These are phyloP conservation scores for Desoria tigrina DNA, from an alignment of 2,888 invertebrate species.

Conservation along the genomic window DNA sequence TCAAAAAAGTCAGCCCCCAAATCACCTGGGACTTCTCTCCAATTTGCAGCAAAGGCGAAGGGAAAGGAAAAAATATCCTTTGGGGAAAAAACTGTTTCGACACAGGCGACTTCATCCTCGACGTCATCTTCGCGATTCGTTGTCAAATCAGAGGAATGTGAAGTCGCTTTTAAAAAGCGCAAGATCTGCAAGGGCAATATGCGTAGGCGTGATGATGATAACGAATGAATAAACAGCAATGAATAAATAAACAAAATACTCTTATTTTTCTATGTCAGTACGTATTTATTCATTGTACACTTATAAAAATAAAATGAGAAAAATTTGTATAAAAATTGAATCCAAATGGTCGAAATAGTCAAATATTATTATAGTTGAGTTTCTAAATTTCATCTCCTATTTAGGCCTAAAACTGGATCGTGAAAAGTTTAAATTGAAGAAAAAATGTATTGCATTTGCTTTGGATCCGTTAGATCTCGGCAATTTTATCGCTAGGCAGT, in stretches of 20 bases:
- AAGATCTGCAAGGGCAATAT: conserved; percentile 68
- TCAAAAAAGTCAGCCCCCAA: conserved; percentile 21
- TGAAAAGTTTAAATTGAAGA: too few relatives aligned
- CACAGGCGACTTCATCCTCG: conserved; percentile 20
- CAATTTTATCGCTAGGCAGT: too few relatives aligned
- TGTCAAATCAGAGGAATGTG: conserved; percentile 58
- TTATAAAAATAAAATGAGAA: not conserved
- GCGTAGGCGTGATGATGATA: conserved; percentile 66
- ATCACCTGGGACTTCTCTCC: conserved; percentile 13
- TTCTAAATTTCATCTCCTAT: too few relatives aligned
- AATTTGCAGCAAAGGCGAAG: conserved; percentile 26
- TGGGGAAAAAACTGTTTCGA: conserved; percentile 38
- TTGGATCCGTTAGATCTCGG: too few relatives aligned
- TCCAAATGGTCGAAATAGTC: too few relatives aligned
- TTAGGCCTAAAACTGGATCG: too few relatives aligned
- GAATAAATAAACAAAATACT: not conserved
- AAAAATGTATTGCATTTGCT: too few relatives aligned
- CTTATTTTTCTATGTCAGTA: too few relatives aligned
- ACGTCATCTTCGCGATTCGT: conserved; percentile 56
- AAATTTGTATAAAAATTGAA: too few relatives aligned
- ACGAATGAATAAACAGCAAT: conserved; percentile 7
- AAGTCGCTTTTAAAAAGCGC: conserved; percentile 67
- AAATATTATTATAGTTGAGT: too few relatives aligned
- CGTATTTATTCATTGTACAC: not conserved
- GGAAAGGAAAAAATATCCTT: conserved; percentile 42